phyloP scores from a whole-genome alignment of 53 echinoderm and acorn worm genomes.

The Apostichopus leukothele region DNA sequence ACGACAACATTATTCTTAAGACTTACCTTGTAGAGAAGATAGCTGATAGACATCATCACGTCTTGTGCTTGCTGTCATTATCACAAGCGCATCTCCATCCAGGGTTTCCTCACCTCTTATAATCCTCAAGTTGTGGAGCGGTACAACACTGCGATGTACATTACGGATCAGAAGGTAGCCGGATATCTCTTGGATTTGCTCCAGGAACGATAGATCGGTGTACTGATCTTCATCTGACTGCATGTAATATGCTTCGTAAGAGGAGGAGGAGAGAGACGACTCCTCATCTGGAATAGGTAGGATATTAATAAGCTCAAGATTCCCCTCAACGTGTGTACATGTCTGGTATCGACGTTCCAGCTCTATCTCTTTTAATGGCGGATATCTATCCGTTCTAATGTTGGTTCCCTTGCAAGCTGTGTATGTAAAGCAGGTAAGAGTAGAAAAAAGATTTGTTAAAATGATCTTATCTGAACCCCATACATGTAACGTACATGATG shows the following conservation, averaged over 20 bases:
- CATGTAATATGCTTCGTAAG: no score
- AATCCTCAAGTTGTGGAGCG: neutral
- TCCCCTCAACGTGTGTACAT: constrained; percentile 25
- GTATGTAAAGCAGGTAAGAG: no score
- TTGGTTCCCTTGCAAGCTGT: neutral
- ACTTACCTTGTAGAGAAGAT: constrained; percentile 18
- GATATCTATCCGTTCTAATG: no score
- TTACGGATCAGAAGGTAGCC: constrained; percentile 24
- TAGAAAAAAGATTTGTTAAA: no score
- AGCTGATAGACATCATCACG: neutral
- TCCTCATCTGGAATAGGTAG: neutral
- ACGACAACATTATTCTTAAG: no score
- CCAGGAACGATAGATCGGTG: constrained; percentile 1
- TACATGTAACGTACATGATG: no score
- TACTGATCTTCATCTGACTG: neutral
- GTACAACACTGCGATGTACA: neutral
- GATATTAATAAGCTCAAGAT: constrained; percentile 17
- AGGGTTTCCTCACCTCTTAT: constrained; percentile 15
- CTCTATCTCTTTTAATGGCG: neutral
- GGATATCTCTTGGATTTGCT: constrained; percentile 1
- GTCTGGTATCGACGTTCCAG: neutral
- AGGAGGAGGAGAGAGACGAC: neutral
- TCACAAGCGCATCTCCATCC: constrained; percentile 9
- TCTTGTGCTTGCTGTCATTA: neutral
- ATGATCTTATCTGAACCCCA: no score